Base-by-base conservation (phyloP, 2,888 invertebrate genomes). In the Matsumyia berberina region DNA sequence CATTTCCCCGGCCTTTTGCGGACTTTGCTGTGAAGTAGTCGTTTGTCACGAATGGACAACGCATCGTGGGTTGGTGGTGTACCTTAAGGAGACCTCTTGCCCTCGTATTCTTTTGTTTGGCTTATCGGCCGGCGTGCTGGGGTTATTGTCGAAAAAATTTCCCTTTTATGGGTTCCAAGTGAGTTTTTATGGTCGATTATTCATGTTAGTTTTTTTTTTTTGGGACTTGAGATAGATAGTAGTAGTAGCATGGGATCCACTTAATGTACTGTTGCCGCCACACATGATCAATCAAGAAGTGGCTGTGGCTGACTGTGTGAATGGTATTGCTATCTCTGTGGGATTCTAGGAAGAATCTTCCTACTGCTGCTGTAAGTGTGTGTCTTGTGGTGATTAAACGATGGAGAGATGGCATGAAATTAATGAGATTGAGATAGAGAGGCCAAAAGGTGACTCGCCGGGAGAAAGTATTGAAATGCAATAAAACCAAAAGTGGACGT, bases 141-240 rank as follows among this genome's bases (percentile, higher is more conserved):
- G 78, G 46, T 70, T 70, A 77, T 70, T 81, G 70, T 70, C 81
- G 77, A 83, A 78, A 24, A 83, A 79, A 76, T 55, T 80, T 80
- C 80, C 80, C 85, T 80, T 85, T 85, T 85, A 85, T 80, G 85
- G 66, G 17, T 74, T 85, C 70, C 74, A 76, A 85, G 85, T 85
- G 80, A 85, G 76, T 85, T 80, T 85, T 85, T 80, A 85, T 76
- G 80, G 85, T 70, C 80, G 69, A 85, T 80, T 76, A 85, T 74
- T 85, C 80, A 85, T 85, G 85, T 70, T 66, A 15, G 31, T 7
- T 46, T 37, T 49, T 33, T 29, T 72, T 53, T 58, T 49, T 51
- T 24, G 35, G 37, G 49, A 31, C 11, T 67, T 39, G 39, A n/a
- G 49, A 57, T 42, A 51, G 83, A 62, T 69, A 55, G 60, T 62